These are phyloP conservation scores for Iguana delicatissima DNA, from an alignment of 2,797 vertebrate species.

Conservation along the genomic window DNA sequence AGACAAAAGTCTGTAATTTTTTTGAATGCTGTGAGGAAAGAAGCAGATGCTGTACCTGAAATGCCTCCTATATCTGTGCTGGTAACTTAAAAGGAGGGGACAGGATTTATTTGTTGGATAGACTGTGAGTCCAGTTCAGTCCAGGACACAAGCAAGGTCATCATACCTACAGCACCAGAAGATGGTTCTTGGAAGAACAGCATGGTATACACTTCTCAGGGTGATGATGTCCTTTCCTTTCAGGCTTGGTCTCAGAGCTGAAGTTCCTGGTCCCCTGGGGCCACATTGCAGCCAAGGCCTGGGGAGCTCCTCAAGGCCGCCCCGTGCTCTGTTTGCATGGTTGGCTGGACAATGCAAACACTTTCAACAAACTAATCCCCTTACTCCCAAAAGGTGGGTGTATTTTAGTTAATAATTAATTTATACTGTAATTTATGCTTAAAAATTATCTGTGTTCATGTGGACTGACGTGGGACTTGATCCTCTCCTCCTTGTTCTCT, in stretches of 20 bases:
- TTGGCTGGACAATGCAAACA: slow-evolving; percentile 86
- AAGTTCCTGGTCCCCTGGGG: slow-evolving; percentile 83
- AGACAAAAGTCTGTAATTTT: too few relatives aligned
- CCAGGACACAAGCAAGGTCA: background rate
- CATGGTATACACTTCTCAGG: background rate
- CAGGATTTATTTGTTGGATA: background rate
- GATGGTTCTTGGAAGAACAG: background rate
- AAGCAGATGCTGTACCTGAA: too few relatives aligned
- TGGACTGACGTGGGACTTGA: background rate
- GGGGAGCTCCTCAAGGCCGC: slow-evolving; percentile 80
- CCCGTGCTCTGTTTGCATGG: slow-evolving; percentile 86
- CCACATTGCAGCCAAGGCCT: slow-evolving; percentile 81
- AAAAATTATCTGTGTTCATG: slow-evolving; percentile 8
- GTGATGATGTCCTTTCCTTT: background rate
- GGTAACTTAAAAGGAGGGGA: background rate
- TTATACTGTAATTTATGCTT: too few relatives aligned
- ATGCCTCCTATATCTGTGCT: background rate
- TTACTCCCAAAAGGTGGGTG: slow-evolving; percentile 81
- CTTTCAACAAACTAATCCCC: slow-evolving; percentile 84
- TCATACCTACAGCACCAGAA: background rate
- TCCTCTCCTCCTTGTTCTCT: background rate
- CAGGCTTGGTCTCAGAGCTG: slow-evolving; percentile 74
- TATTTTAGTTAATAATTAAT: slow-evolving; percentile 49
- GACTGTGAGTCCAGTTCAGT: background rate
- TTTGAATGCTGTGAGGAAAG: too few relatives aligned